These are phyloP conservation scores for Spizaetus ornatus DNA, from an alignment of 2,113 vertebrate species.

Conservation along the genomic window DNA sequence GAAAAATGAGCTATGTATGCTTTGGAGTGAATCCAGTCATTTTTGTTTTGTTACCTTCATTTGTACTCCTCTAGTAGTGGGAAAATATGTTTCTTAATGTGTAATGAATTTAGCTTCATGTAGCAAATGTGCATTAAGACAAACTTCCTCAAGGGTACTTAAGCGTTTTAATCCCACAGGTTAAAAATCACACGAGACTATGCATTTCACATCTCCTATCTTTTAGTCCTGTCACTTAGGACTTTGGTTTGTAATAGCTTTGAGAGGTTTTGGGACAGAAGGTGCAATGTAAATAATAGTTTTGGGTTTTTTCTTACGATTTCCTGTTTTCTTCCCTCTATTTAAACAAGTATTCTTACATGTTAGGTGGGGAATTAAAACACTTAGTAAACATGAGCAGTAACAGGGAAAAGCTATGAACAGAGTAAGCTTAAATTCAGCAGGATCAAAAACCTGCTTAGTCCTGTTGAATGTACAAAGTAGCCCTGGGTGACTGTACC, in stretches of 20 bases:
- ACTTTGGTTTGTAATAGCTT: background rate
- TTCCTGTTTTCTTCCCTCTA: background rate
- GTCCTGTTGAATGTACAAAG: background rate
- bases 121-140: background rate
- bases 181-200: background rate
- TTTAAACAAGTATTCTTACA: slow-evolving; percentile 5
- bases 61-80: background rate
- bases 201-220: background rate
- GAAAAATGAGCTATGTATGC: background rate
- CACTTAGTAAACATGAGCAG: background rate
- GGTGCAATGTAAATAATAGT: background rate
- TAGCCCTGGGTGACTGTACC: background rate
- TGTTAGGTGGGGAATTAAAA: background rate
- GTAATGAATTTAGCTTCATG: background rate
- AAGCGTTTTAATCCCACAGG: background rate
- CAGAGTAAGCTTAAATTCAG: background rate
- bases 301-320: background rate
- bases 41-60: background rate
- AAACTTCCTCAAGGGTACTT: background rate
- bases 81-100: background rate
- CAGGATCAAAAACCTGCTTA: background rate
- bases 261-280: background rate
- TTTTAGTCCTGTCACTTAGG: background rate
- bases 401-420: background rate
- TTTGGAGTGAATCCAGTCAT: background rate